Evolutionary conservation across 2,797 vertebrate genomes (phyloP), one percentile per base, ranked within the genome.

Genomic region (Galagoides demidoff): DNA sequence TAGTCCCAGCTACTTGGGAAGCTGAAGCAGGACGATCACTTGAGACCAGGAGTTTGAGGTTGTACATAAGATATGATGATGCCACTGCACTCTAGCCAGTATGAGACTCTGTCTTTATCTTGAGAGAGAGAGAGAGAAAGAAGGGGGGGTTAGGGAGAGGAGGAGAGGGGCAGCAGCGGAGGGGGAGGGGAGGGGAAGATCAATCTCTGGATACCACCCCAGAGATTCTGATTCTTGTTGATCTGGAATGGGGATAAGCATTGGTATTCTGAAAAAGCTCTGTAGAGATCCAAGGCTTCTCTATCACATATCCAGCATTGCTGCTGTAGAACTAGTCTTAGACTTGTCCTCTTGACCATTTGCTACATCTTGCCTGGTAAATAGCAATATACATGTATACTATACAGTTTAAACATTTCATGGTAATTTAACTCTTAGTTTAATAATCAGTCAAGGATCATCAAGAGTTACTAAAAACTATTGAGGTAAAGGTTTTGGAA

Each of bases 221-320:
- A 86, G 49, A 59, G n/a, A 61, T 91, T 93, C 37, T 90, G 87
- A 79, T 89, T 88, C 57, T 74, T 17, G 19, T 52, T 89, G 89
- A 94, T 74, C 37, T 89, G 37, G 16, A 22, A 66, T 64, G 16
- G 22, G 34, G 20, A 22, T 68, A 29, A 77, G 73, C 49, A 92
- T 57, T 85, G 66, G 20, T 43, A 81, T 79, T 85, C 92, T 74
- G 19, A 31, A 52, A 73, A 66, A 89, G 13, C 49, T 85, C n/a
- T 68, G 20, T 14, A 79, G 85, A 68, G 31, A 89, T 23, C 16
- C 52, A 77, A 23, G 39, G 10, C 37, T 85, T 81, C 52, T 96
- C 52, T 94, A 5, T 17, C 55, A 0, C n/a, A 25, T 49, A 83
- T 19, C 43, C 29, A n/a, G 59, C 22, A 31, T 45, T 63, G 34